These are phyloP conservation scores for Adineta ricciae DNA, from an alignment of 2,888 invertebrate genomes.

Conservation along the genomic window DNA sequence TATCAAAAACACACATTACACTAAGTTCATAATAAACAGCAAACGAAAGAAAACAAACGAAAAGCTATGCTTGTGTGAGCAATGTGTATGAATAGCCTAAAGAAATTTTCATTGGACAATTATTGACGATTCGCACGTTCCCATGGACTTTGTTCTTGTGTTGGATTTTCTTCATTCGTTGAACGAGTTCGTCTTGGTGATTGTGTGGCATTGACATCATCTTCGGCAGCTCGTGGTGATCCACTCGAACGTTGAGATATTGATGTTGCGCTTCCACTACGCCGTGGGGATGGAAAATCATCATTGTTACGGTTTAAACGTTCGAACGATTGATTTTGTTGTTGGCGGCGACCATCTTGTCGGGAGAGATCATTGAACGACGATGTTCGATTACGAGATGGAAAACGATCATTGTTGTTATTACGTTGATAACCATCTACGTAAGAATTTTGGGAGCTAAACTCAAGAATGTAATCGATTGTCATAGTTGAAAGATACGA, in stretches of 20 bases:
- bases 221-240: background rate
- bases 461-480: background rate
- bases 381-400: background rate
- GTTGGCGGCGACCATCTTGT: background rate
- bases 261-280: background rate
- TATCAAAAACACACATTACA: background rate
- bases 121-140: background rate
- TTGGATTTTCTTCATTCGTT: background rate
- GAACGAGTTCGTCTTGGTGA: background rate
- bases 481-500: too few relatives aligned
- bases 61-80: background rate
- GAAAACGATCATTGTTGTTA: background rate
- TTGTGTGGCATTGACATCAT: background rate
- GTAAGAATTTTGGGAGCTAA: background rate
- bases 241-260: background rate
- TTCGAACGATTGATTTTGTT: background rate
- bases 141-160: background rate
- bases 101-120: background rate
- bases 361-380: background rate
- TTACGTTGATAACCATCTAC: background rate
- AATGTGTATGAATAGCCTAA: background rate
- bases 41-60: background rate
- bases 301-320: background rate
- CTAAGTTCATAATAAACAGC: background rate
- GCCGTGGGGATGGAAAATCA: background rate